Evolutionary conservation across 1,140 invertebrate species (phyloP).

Genomic region (Conus betulinus): DNA sequence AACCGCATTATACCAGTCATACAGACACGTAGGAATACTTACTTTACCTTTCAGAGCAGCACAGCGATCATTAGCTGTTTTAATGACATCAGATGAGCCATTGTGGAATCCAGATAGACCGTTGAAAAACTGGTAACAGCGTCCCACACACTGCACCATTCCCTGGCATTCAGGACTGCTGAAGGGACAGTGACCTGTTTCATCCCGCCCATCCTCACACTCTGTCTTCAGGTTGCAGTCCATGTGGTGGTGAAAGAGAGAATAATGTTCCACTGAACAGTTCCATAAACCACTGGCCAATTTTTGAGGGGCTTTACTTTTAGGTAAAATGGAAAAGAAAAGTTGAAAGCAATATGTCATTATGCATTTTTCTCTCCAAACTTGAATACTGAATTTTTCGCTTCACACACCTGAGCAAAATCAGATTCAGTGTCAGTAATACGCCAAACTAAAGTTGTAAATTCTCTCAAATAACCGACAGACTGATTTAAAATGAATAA

Average conservation of each 20-base stretch:
- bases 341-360: not conserved
- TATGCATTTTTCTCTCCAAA: not conserved
- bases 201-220: slow-evolving; percentile 5
- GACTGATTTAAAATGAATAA: too few species aligned
- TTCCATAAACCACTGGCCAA: not conserved
- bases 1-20: not conserved
- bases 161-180: slow-evolving; percentile 7
- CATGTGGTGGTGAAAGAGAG: not conserved
- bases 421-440: not conserved
- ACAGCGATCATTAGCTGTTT: not conserved
- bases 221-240: slow-evolving; percentile 17
- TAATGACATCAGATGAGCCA: not conserved
- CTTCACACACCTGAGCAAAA: not conserved
- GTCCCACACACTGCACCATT: not conserved
- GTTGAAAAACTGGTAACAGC: not conserved
- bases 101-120: not conserved
- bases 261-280: slow-evolving; percentile 12
- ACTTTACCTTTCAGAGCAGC: not conserved
- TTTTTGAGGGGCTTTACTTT: not conserved
- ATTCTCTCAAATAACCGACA: too few species aligned
- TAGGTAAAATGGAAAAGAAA: not conserved
- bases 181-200: slow-evolving; percentile 22
- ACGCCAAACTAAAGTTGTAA: not conserved
- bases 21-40: not conserved
- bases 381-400: not conserved